Base-by-base conservation (phyloP, 2,888 invertebrate species). In the Allolobophora icterica region DNA sequence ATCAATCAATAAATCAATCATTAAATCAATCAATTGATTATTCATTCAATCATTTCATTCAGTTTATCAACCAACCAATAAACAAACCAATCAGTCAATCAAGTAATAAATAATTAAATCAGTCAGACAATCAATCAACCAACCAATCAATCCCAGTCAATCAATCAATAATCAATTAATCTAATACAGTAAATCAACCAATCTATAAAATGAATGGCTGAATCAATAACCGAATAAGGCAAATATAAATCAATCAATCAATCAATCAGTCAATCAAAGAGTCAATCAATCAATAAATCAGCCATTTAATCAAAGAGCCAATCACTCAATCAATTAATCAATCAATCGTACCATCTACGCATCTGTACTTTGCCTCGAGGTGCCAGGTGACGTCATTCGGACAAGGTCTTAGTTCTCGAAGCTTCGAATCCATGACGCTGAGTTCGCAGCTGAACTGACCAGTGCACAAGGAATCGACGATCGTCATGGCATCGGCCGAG, bases 321-420 rank as follows among this genome's bases (percentile, higher is more conserved):
- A n/a, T 71, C 8, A 71, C 6, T n/a, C 71, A 71, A 11, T n/a
- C 30, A 71, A n/a, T n/a, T 4, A 71, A 71, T n/a, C 71, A 71
- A n/a, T 71, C 8, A 71, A n/a, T n/a, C 71, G 19, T 38, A 92
- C 92, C 91, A n/a, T 90, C 34, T 17, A 92, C 90, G 84, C 92
- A 92, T 71, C 17, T 38, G 83, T 91, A 92, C 19, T 84, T 52
- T 0, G 58, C 92, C 42, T 92, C 92, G n/a, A 92, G 89, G 38
- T 92, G 90, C 92, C 92, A 92, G 24, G 92, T 92, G 40, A 92
- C 92, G 33, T 92, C 92, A 11, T 84, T 40, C 19, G 91, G 84
- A 71, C 92, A 92, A 0, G 92, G 91, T 3, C 33, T 30, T 45
- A 91, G 84, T 17, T 38, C 89, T 21, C 92, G 35, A 84, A 92